Evolutionary conservation across 2,113 vertebrate genomes (phyloP), one percentile per base, ranked within the genome.

Genomic region (Prolemur simus): DNA sequence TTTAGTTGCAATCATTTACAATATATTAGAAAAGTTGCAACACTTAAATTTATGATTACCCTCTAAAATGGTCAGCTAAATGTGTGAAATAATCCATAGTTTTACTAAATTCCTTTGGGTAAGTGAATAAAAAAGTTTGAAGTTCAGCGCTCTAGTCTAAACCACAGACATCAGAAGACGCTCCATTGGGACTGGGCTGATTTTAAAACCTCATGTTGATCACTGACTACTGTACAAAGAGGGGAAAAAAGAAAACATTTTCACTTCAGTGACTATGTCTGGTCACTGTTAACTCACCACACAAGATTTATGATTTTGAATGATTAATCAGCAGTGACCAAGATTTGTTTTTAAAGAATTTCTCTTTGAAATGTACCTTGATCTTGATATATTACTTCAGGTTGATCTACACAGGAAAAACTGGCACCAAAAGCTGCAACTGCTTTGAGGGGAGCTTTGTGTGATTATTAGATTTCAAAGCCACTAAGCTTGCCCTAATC

Each of bases 391-490:
- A 97, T 98, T 95, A 96, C 97, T 98, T 97, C 87, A 96, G 96
- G 96, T 93, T 98, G 97, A 98, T 97, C 96, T 42, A 12, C 86
- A 96, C 68, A 25, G 0, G 94, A 96, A 98, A 98, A 95, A 37
- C 93, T 56, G 81, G 77, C 83, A 97, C 97, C 97, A 95, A 98
- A 96, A 96, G 83, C 97, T 97, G 87, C 82, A 81, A 91, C 64
- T 85, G 89, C 98, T 98, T 98, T 97, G 96, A 98, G 93, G 66
- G 63, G 56, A 96, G 97, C 94, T 98, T 98, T 98, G 97, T 97
- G 97, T 98, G 98, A 98, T 98, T 98, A 98, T 98, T 98, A 98
- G 84, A 98, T 98, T 98, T 98, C 98, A 98, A 98, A 99, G 98
- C 91, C 93, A 78, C 89, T 97, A 97, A 97, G 96, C 94, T 90